A percentile compares a stretch with the other conserved stretches of the same genome.
phyloP scores from a whole-genome alignment of 2,113 vertebrate genomes.

The Tragelaphus scriptus region DNA sequence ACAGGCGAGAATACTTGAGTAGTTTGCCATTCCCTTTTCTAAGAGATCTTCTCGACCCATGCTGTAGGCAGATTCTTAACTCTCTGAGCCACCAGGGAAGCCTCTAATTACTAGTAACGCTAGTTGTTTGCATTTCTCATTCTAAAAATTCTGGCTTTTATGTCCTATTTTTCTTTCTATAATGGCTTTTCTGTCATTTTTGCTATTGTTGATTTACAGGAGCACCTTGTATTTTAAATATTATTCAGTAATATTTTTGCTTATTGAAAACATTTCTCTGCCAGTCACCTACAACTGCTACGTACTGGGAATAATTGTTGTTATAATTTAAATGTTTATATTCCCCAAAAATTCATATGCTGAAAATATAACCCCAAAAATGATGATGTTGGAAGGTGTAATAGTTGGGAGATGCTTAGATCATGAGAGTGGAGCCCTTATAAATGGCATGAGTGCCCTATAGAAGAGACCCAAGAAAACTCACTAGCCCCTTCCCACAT shows the following conservation, averaged over 20 bases:
- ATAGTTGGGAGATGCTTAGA: background rate
- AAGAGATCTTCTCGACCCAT: background rate
- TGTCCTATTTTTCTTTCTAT: background rate
- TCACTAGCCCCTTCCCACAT: background rate
- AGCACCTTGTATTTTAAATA: background rate
- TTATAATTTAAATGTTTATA: background rate
- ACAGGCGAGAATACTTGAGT: background rate
- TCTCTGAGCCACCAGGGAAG: background rate
- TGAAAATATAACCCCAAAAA: background rate
- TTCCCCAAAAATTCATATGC: background rate
- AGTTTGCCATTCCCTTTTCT: background rate
- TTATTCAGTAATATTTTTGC: background rate
- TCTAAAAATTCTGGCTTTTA: background rate
- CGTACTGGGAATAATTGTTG: background rate
- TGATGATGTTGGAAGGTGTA: background rate
- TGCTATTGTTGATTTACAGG: background rate
- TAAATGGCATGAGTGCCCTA: background rate
- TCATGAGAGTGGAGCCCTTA: background rate
- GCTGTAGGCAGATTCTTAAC: background rate
- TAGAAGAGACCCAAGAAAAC: background rate
- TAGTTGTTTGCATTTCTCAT: background rate
- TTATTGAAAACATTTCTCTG: background rate
- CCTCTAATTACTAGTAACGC: background rate
- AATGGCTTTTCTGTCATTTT: background rate
- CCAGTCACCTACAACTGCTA: background rate